Evolutionary conservation across 2,797 vertebrate species (phyloP).

Genomic region (Hoplostethus mediterraneus): DNA sequence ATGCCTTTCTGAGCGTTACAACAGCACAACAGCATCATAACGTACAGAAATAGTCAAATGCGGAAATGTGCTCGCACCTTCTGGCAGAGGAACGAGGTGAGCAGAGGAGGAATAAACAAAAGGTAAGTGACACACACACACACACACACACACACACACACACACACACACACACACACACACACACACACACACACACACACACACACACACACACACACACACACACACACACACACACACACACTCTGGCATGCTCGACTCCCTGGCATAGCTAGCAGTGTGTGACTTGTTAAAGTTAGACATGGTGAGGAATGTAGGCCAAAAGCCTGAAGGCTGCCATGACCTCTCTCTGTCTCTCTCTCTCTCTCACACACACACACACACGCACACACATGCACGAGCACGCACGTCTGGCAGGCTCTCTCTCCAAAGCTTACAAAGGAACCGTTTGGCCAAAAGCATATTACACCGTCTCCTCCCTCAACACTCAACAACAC

Average conservation of each 20-base stretch:
- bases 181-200: background rate
- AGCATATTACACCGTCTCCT: background rate
- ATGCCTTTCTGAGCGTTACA: constrained; percentile 4
- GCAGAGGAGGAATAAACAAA: constrained; percentile 20
- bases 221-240: constrained; percentile 1
- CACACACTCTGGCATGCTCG: too few species aligned
- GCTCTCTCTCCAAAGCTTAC: constrained; percentile 30
- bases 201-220: background rate
- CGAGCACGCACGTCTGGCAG: background rate
- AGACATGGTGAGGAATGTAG: constrained; percentile 24
- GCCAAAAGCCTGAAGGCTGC: constrained; percentile 14
- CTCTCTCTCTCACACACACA: background rate
- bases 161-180: background rate
- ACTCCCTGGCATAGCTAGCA: constrained; percentile 2
- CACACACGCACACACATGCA: background rate
- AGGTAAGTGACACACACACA: constrained; percentile 15
- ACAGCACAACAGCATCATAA: constrained; percentile 33
- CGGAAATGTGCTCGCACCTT: background rate
- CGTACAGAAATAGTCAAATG: constrained; percentile 11
- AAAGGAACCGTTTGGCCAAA: constrained; percentile 32
- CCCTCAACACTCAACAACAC: constrained; percentile 7
- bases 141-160: background rate
- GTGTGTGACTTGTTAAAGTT: constrained; percentile 40
- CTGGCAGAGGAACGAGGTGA: constrained; percentile 28
- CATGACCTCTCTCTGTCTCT: background rate